A percentile compares a stretch with the other conserved stretches of the same genome.
These are phyloP conservation scores for Diploscapter pachys DNA, from an alignment of 1,140 invertebrate genomes.

Conservation along the genomic window DNA sequence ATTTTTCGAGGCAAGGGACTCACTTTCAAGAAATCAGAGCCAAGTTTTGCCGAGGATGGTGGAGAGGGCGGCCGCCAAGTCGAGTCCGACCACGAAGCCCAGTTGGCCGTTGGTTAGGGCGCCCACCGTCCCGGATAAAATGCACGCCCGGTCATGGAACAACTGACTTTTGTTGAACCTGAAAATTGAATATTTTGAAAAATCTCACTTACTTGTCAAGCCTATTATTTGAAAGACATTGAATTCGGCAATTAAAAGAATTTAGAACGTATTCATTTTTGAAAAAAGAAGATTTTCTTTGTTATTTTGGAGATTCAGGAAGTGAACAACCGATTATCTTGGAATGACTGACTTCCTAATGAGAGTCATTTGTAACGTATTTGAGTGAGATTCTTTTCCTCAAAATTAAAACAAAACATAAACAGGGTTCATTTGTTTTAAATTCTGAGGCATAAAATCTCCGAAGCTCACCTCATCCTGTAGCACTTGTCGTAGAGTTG, in stretches of 20 bases:
- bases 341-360: no score
- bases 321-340: no score
- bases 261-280: neutral
- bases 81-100: constrained; percentile 36
- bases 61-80: constrained; percentile 26
- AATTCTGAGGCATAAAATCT: no score
- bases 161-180: constrained; percentile 34
- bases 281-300: neutral
- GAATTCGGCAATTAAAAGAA: neutral
- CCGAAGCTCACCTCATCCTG: constrained; percentile 16
- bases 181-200: constrained; percentile 1
- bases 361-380: no score
- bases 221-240: neutral
- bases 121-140: constrained; percentile 33
- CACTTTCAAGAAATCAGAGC: neutral
- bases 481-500: constrained; percentile 39
- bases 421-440: neutral
- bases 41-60: constrained; percentile 19
- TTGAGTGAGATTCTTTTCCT: neutral
- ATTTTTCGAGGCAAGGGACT: no score
- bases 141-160: constrained; percentile 24
- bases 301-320: no score
- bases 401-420: neutral
- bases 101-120: constrained; percentile 19
- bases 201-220: neutral